Evolutionary conservation across 1,140 invertebrate genomes (phyloP).

Genomic region (Diorhabda sublineata): DNA sequence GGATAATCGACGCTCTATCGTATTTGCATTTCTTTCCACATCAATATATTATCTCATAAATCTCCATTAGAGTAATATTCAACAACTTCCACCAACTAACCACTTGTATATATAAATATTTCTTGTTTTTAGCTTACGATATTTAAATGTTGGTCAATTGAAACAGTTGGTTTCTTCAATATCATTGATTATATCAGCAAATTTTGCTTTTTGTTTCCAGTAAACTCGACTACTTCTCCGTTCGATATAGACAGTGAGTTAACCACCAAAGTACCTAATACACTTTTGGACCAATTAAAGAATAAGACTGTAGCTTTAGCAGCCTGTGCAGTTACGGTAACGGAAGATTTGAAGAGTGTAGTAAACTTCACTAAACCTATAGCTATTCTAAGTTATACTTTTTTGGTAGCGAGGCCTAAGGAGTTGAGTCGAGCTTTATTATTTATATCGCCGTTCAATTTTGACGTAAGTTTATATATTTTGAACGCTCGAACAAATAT

Average conservation of each 20-base stretch:
- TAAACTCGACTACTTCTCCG: background rate
- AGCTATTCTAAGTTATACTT: slow-evolving; percentile 72
- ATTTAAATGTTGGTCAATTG: too few species aligned
- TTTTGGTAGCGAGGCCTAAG: slow-evolving; percentile 69
- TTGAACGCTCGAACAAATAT: too few species aligned
- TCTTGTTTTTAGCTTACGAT: too few species aligned
- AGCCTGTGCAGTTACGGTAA: slow-evolving; percentile 68
- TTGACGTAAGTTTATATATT: slow-evolving; percentile 55
- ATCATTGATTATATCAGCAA: too few species aligned
- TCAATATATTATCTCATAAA: too few species aligned
- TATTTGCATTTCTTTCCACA: too few species aligned
- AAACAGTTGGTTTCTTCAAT: too few species aligned
- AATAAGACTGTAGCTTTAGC: slow-evolving; percentile 61
- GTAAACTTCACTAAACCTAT: slow-evolving; percentile 79
- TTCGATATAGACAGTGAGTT: slow-evolving; percentile 22
- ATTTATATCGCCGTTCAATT: slow-evolving; percentile 80
- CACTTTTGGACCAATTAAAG: slow-evolving; percentile 46
- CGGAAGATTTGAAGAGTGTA: slow-evolving; percentile 54
- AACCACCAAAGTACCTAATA: slow-evolving; percentile 45
- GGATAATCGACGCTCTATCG: too few species aligned
- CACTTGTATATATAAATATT: too few species aligned
- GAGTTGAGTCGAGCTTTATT: slow-evolving; percentile 74
- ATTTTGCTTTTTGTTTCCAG: background rate
- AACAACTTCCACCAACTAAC: too few species aligned
- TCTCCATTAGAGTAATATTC: too few species aligned